Conservation (phyloP, 2,888 invertebrate genomes). For the Trachelus iudaicus region DNA sequence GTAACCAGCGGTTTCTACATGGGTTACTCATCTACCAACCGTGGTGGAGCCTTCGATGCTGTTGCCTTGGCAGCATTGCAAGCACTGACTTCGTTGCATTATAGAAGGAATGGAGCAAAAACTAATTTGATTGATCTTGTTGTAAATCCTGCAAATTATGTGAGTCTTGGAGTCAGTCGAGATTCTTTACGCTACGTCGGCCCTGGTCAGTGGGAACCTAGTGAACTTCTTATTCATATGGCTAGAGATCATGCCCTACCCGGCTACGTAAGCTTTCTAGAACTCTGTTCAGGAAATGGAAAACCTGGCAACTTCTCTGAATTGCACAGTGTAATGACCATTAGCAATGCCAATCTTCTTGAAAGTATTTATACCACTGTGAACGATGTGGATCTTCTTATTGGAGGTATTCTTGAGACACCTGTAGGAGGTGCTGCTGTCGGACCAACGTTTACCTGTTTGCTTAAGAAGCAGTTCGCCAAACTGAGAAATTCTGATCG, state of each 20-base stretch:
- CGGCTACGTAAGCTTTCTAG: constrained; percentile 76
- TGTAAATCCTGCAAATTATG: constrained; percentile 73
- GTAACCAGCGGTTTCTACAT: constrained; percentile 78
- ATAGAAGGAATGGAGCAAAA: constrained; percentile 71
- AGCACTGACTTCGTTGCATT: constrained; percentile 81
- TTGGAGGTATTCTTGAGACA: constrained; percentile 85
- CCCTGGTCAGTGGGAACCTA: constrained; percentile 58
- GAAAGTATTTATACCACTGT: constrained; percentile 67
- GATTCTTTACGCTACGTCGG: constrained; percentile 64
- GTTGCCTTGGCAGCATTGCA: constrained; percentile 81
- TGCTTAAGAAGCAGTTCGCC: constrained; percentile 85
- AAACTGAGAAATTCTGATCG: constrained; percentile 87
- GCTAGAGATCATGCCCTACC: constrained; percentile 86
- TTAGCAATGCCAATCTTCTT: constrained; percentile 38
- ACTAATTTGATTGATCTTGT: constrained; percentile 71
- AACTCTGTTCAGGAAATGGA: constrained; percentile 66
- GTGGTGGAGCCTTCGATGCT: constrained; percentile 82
- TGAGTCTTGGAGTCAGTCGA: constrained; percentile 69
- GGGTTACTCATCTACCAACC: constrained; percentile 84
- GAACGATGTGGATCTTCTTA: constrained; percentile 86
- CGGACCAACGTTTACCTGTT: constrained; percentile 90
- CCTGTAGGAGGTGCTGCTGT: constrained; percentile 84
- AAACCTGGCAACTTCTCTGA: constrained; percentile 43
- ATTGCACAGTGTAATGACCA: constrained; percentile 40
- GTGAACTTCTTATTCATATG: constrained; percentile 69